phyloP scores from a whole-genome alignment of 2,888 invertebrate genomes.

The Netelia fuscicornis region DNA sequence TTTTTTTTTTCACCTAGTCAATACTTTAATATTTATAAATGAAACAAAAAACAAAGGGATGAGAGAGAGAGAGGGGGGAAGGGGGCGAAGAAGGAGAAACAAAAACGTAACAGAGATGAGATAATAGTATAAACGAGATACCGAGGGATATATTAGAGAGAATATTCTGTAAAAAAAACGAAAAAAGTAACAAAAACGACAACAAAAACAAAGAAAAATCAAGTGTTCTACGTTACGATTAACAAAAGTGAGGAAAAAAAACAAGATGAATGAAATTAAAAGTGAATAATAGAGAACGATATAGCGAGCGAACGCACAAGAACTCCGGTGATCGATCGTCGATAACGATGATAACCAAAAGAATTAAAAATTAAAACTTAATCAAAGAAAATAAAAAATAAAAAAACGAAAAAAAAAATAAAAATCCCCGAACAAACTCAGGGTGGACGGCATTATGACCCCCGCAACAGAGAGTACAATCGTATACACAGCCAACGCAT shows the following conservation, averaged over 20 bases:
- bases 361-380: conserved; percentile 33
- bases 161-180: conserved; percentile 63
- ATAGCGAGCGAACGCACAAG: conserved; percentile 60
- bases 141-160: conserved; percentile 52
- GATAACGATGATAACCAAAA: conserved; percentile 31
- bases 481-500: conserved; percentile 84
- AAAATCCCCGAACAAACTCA: conserved; percentile 79
- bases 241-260: conserved; percentile 9
- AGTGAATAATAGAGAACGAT: neutral
- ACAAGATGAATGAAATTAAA: conserved; percentile 2
- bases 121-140: conserved; percentile 61
- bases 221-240: conserved; percentile 27
- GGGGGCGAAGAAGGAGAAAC: conserved; percentile 5
- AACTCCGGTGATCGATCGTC: conserved; percentile 32
- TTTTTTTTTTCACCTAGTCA: conserved; percentile 74
- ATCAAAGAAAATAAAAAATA: conserved; percentile 43
- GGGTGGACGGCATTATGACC: conserved; percentile 83
- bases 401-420: conserved; percentile 63
- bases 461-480: conserved; percentile 84
- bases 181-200: conserved; percentile 55
- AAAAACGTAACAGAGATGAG: conserved; percentile 59
- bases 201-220: conserved; percentile 49
- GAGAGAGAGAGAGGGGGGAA: neutral
- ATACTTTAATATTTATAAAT: conserved; percentile 75
- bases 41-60: neutral